phyloP scores from a whole-genome alignment of 37 sponge, comb jelly and placozoan genomes.

The Agelas oroides region DNA sequence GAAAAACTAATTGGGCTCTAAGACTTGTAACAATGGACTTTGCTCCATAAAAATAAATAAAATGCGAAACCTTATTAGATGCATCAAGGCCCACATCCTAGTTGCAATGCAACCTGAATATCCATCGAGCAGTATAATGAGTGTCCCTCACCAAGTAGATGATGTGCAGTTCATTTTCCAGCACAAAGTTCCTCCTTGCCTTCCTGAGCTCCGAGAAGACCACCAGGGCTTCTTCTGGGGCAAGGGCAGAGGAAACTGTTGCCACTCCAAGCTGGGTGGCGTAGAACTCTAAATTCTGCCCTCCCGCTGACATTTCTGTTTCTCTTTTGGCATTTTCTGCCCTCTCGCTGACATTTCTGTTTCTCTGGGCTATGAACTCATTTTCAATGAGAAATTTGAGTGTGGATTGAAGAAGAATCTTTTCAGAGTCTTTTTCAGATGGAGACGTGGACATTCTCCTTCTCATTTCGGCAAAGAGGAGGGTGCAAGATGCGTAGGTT shows the following conservation, averaged over 20 bases:
- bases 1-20: too few species aligned
- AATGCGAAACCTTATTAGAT: too few species aligned
- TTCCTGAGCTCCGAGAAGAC: constrained; percentile 88
- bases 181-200: constrained; percentile 86
- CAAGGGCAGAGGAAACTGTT: constrained; percentile 91
- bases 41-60: too few species aligned
- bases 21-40: too few species aligned
- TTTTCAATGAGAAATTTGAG: constrained; percentile 77
- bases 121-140: too few species aligned
- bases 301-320: too few species aligned
- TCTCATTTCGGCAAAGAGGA: constrained; percentile 85
- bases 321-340: too few species aligned
- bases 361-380: constrained; percentile 79
- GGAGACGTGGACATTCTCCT: background rate
- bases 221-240: constrained; percentile 92
- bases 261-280: constrained; percentile 95
- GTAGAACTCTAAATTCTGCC: constrained; percentile 33
- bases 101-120: background rate
- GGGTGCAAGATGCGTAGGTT: constrained; percentile 81
- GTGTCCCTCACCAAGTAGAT: constrained; percentile 93
- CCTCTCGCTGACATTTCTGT: too few species aligned
- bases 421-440: background rate
- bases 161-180: constrained; percentile 98
- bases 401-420: constrained; percentile 32
- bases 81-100: too few species aligned